phyloP scores from a whole-genome alignment of 2,888 invertebrate genomes.

The Lycia hirtaria region DNA sequence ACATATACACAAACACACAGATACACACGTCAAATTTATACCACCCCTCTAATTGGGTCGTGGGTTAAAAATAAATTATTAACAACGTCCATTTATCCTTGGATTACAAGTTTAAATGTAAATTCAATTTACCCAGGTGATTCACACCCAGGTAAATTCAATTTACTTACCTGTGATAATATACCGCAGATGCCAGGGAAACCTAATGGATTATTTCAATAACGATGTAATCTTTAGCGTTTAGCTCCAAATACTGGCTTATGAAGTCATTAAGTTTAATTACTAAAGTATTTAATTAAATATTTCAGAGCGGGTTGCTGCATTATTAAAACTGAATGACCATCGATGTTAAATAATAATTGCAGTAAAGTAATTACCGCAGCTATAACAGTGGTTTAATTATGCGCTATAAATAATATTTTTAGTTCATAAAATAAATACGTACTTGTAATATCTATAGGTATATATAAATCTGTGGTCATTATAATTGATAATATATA shows the following conservation, averaged over 20 bases:
- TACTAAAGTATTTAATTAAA: constrained; percentile 13
- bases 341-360: constrained; percentile 11
- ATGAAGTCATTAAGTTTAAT: constrained; percentile 17
- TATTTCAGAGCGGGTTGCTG: constrained; percentile 6
- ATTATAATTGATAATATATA: no score
- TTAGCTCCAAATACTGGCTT: not conserved
- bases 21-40: no score
- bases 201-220: constrained; percentile 12
- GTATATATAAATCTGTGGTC: no score
- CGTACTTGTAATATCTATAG: no score
- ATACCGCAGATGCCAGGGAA: not conserved
- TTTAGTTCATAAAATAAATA: no score
- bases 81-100: no score
- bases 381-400: not conserved
- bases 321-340: constrained; percentile 18
- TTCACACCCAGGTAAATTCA: not conserved
- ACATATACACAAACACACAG: no score
- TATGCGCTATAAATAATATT: not conserved
- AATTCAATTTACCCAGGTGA: not conserved
- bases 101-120: no score
- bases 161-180: not conserved
- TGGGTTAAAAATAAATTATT: no score
- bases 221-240: not conserved
- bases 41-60: no score
- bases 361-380: not conserved